Evolutionary conservation across 2,113 vertebrate species (phyloP), one percentile per base, ranked within the genome.

Genomic region (Malurus elegans): DNA sequence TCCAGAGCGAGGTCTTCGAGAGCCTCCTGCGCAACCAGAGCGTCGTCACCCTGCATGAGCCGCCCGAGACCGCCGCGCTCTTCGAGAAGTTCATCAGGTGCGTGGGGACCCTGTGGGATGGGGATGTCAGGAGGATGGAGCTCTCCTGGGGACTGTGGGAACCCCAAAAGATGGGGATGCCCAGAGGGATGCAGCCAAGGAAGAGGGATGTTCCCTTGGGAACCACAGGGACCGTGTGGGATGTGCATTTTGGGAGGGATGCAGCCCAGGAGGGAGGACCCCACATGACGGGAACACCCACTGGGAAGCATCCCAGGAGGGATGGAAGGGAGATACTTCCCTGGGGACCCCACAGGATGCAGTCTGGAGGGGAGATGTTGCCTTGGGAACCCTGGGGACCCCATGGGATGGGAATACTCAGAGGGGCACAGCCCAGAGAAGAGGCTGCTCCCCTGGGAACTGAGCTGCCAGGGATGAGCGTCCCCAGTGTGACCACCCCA

Each of bases 71-170:
- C 0, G 98, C 98, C 0, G 94, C 97, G 0, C 98, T 99, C 95
- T 99, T 99, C 0, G 99, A 99, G 73, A 99, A 98, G 95, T 99
- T 99, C 95, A 97, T 99, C 97, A 99, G 99, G 99, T 99, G 96
- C 29, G 36, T 8, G 74, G 26, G n/a, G 34, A 58, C 4, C 4
- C 31, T 6, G 0, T 0, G 53, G 74, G 40, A 44, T 5, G 53
- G 81, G 31, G 69, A 38, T 20, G 6, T 2, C 2, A 23, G 48
- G 53, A 26, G 50, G 61, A 32, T 12, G 29, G 12, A 14, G 53
- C 34, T 85, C 60, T 34, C 29, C 29, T 64, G 81, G 40, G 40
- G 24, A 20, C 6, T 32, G 6, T 2, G 10, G 26, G 48, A 58
- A 9, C 9, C 18, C 38, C 28, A 0, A 0, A 7, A 64, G 50